Evolutionary conservation across 2,888 invertebrate species (phyloP), one percentile per base, ranked within the genome.

Genomic region (Ferrisia virgata): DNA sequence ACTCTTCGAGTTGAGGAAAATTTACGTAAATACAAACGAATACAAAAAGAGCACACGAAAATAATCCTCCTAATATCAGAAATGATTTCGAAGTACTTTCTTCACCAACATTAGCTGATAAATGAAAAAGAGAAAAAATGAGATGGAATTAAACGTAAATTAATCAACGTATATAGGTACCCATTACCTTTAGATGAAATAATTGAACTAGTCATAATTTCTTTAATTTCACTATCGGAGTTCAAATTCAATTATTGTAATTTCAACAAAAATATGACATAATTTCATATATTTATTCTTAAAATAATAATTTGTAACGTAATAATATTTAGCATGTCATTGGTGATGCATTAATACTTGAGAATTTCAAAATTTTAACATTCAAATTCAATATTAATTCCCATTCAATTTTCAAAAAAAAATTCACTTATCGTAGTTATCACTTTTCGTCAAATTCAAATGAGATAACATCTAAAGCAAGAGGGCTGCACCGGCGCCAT

Each of bases 1-100:
- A 84, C 84, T 84, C 84, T 33, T 84, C 80, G 9, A 84, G 40
- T 31, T 84, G 79, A 39, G 84, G 84, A 43, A 84, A 84, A 58
- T 79, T 43, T 3, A 69, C 9, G 25, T 84, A 84, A 15, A 84
- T 84, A 8, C 80, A 84, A 36, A 79, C 25, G 8, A 84, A 84
- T 25, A 47, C 69, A 2, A 69, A 31, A 40, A 84, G 31, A 36
- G 79, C 36, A 25, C 31, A 18, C 15, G 28, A 33, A 18, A 84
- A 80, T 9, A 84, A 40, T 43, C 69, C 33, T 31, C 80, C 80
- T 11, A 84, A 39, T 13, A 84, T 79, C 13, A 79, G 22, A 31
- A 79, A 69, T 6, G 83, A 39, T 83, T 72, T 72, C 25, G 36
- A 43, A 4, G 83, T 40, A 76, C 40, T 47, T 47, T 43, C 76